Conservation (phyloP, 64 coral and sea anemone species). For the Porites lutea region DNA sequence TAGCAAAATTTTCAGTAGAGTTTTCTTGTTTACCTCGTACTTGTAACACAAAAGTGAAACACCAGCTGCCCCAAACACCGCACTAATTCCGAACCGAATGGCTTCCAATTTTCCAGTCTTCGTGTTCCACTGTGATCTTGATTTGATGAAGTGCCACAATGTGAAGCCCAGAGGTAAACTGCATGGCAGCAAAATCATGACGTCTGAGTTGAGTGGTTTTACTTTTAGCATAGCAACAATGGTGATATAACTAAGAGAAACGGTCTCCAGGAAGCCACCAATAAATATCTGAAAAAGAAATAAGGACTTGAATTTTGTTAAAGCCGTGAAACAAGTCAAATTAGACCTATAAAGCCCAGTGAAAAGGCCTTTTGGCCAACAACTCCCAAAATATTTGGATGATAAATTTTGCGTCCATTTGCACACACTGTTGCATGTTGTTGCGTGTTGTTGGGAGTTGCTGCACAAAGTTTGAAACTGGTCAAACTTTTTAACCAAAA, state of each 20-base stretch:
- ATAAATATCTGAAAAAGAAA: constrained; percentile 42
- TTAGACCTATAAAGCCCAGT: too few relatives aligned
- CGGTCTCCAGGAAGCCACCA: constrained; percentile 33
- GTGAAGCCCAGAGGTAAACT: constrained; percentile 25
- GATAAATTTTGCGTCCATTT: too few relatives aligned
- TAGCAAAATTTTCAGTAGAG: too few relatives aligned
- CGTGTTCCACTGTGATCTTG: constrained; percentile 9
- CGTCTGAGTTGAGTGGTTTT: background rate
- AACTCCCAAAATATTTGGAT: too few relatives aligned
- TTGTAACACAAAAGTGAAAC: background rate
- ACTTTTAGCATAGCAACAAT: constrained; percentile 35
- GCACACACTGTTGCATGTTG: too few relatives aligned
- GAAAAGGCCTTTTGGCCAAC: too few relatives aligned
- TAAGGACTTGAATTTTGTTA: background rate
- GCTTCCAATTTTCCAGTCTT: constrained; percentile 2
- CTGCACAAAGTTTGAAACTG: too few relatives aligned
- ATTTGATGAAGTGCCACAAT: constrained; percentile 14
- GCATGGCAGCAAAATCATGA: constrained; percentile 34
- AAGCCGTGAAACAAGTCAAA: too few relatives aligned
- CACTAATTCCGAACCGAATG: background rate
- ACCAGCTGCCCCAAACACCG: constrained; percentile 15
- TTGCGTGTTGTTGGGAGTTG: too few relatives aligned
- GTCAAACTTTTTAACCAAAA: too few relatives aligned
- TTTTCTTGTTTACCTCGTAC: too few relatives aligned
- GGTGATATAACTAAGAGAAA: constrained; percentile 44